Conservation (phyloP, 2,797 vertebrate species). For the Megalops cyprinoides region DNA sequence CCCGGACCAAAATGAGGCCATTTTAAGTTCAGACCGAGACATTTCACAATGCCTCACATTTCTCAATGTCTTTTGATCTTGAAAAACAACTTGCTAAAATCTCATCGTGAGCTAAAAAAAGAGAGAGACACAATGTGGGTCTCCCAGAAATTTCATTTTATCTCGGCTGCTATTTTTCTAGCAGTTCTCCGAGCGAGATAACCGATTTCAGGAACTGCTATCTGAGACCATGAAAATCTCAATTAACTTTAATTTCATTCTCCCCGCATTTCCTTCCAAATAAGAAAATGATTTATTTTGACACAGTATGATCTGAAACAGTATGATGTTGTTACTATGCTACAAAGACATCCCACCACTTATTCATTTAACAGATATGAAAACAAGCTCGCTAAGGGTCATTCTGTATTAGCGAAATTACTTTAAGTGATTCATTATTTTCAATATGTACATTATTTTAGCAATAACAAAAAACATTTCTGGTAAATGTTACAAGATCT, state of each 20-base stretch:
- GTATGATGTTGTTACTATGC: background rate
- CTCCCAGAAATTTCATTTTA: background rate
- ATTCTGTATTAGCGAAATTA: too few relatives aligned
- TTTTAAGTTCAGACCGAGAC: too few relatives aligned
- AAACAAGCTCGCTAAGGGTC: too few relatives aligned
- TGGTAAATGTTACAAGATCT: too few relatives aligned
- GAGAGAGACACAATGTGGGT: background rate
- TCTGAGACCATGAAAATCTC: constrained; percentile 2
- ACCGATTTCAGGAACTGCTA: background rate
- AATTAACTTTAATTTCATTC: background rate
- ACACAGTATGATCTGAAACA: background rate
- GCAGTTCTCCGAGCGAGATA: background rate
- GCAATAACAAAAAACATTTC: too few relatives aligned
- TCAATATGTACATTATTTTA: too few relatives aligned
- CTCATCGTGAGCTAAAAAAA: background rate
- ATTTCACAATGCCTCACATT: background rate
- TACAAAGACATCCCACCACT: too few relatives aligned
- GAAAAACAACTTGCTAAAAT: background rate
- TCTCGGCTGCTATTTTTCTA: background rate
- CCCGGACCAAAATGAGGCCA: too few relatives aligned
- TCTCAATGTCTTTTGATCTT: background rate
- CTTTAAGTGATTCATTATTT: too few relatives aligned
- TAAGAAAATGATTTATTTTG: background rate
- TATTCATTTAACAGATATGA: too few relatives aligned
- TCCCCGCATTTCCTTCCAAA: background rate